A percentile compares a stretch with the other conserved stretches of the same genome.
Conservation (phyloP, 2,113 vertebrate genomes). For the Pyrgilauda ruficollis region DNA sequence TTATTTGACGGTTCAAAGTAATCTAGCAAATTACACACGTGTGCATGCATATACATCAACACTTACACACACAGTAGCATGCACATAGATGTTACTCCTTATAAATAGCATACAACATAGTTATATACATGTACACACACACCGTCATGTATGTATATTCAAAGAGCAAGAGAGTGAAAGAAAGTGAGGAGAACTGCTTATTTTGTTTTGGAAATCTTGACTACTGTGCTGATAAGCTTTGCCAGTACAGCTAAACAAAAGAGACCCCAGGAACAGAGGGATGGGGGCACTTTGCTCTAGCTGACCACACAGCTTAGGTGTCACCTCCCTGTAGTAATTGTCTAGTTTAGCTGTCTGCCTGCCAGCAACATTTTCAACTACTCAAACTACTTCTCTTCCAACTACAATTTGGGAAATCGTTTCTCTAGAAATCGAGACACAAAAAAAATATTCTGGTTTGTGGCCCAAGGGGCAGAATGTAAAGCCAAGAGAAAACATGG, state of each 20-base stretch:
- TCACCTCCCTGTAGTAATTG: background rate
- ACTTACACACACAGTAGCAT: background rate
- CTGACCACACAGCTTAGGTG: background rate
- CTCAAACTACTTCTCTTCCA: background rate
- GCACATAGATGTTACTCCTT: background rate
- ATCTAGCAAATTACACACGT: constrained; percentile 23
- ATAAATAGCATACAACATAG: background rate
- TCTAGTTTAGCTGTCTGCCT: background rate
- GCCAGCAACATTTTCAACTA: background rate
- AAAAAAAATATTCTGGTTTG: background rate
- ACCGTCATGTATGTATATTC: background rate
- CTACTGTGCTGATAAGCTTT: background rate
- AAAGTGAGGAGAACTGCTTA: background rate
- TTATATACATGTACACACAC: background rate
- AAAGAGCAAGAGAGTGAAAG: background rate
- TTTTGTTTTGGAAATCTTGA: background rate
- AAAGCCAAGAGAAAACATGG: background rate
- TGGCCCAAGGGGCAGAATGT: background rate
- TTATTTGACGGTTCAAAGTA: constrained; percentile 56
- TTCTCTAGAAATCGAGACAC: background rate
- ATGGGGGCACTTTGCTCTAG: background rate
- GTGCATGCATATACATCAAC: background rate
- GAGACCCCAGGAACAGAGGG: background rate
- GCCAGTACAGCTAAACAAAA: background rate
- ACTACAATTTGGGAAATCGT: background rate